Base-by-base conservation (phyloP, 1,140 invertebrate genomes). In the Anastrepha ludens region DNA sequence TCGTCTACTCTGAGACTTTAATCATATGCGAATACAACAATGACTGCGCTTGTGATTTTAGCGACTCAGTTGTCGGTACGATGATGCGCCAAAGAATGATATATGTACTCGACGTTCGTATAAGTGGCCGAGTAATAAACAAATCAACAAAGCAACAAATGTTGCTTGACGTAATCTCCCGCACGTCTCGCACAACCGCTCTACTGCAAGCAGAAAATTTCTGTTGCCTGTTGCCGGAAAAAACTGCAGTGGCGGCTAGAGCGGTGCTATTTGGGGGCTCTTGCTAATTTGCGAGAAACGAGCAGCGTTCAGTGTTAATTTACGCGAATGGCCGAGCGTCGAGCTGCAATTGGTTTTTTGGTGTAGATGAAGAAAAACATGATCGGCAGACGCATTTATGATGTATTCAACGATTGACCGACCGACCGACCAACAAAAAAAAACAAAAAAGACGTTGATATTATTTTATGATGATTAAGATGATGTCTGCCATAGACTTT, bases 251-350 rank as follows among this genome's bases (percentile, higher is more conserved):
- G 39, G 29, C 8, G 41, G 47, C 41, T 4, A 55, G 29, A 81
- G 47, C 2, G n/a, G 20, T 55, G 13, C 5, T 9, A 62, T 9
- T 9, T 8, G 50, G 11, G 11, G 50, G 20, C 17, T 81, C 47
- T 81, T 29, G 47, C 74, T 81, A 81, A 81, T 81, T 81, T 81
- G 74, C 55, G 44, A 81, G 17, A 81, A 81, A 81, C 74, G 74
- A 58, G n/a, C 67, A 81, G 20, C 17, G 8, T 55, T 20, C 74
- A 29, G 41, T 74, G 29, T 74, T 44, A 70, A 41, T 70, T 70
- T 47, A 44, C 67, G 39, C 41, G 39, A 70, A 44, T 55, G n/a
- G 47, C 74, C 15, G 74, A 78, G 8, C 70, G 70, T 15, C 5
- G 70, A 8, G 15, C 15, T 62, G 60, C 17, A n/a, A 62, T 8